phyloP scores from a whole-genome alignment of 2,113 vertebrate genomes.

The Telmatochromis sp. region DNA sequence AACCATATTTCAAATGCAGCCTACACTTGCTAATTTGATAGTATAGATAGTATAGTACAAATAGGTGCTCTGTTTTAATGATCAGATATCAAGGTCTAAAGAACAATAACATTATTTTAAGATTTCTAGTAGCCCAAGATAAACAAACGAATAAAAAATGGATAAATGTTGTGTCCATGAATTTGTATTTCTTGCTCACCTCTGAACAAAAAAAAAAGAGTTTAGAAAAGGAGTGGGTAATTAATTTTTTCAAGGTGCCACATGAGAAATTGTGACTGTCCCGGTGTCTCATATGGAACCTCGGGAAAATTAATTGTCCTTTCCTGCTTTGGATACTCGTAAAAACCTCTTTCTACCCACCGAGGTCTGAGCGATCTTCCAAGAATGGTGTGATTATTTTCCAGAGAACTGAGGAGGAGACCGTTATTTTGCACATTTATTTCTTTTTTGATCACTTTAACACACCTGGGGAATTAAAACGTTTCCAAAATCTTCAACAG shows the following conservation, averaged over 20 bases:
- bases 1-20: neutral
- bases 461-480: neutral
- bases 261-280: neutral
- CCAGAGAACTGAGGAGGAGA: neutral
- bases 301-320: neutral
- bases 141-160: neutral
- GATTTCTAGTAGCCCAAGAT: neutral
- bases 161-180: neutral
- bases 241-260: neutral
- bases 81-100: neutral
- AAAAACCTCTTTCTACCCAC: neutral
- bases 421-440: neutral
- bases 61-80: neutral
- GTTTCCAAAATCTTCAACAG: neutral
- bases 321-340: neutral
- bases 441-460: neutral
- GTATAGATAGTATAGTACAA: neutral
- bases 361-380: neutral
- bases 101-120: neutral
- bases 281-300: neutral
- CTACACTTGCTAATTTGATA: neutral
- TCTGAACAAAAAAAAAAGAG: neutral
- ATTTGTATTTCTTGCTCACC: neutral
- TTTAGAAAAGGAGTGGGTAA: accelerated
- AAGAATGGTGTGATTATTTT: neutral